A percentile compares a stretch with the other conserved stretches of the same genome.
These are phyloP conservation scores for Acleris literana DNA, from an alignment of 2,888 invertebrate species.

Conservation along the genomic window DNA sequence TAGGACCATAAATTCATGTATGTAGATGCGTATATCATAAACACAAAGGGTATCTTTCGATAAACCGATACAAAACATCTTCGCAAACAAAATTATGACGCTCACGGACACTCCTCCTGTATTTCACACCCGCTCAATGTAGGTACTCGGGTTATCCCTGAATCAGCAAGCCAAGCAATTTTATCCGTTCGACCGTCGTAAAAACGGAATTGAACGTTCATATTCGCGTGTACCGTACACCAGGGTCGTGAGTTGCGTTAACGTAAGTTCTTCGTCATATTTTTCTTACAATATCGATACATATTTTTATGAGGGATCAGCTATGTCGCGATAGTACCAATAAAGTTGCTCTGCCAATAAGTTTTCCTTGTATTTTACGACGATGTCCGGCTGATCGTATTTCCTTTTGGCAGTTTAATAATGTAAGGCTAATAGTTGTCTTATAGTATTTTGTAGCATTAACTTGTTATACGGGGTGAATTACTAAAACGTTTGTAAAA, in stretches of 20 bases:
- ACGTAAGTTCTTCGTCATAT: constrained; percentile 58
- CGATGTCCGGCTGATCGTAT: constrained; percentile 62
- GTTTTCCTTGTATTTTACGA: constrained; percentile 75
- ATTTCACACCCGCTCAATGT: constrained; percentile 54
- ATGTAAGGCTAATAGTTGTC: constrained; percentile 28
- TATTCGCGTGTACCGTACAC: constrained; percentile 54
- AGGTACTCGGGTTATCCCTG: constrained; percentile 55
- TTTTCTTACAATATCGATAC: constrained; percentile 74
- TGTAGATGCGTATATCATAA: constrained; percentile 22
- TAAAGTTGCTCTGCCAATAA: constrained; percentile 75
- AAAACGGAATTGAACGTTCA: constrained; percentile 60
- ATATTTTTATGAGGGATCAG: constrained; percentile 80
- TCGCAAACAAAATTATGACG: constrained; percentile 54
- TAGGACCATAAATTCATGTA: constrained; percentile 3
- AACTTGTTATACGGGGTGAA: neutral
- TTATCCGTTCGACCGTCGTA: constrained; percentile 51
- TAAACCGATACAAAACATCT: constrained; percentile 40
- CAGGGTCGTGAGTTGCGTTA: constrained; percentile 47
- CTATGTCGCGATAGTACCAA: constrained; percentile 74
- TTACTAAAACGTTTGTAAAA: no score
- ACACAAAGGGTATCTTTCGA: constrained; percentile 27
- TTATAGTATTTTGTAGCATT: neutral
- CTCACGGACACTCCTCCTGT: constrained; percentile 56
- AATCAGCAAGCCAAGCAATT: constrained; percentile 59
- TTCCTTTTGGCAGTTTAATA: constrained; percentile 38